Conservation (phyloP, 2,797 vertebrate species). For the Myotis planiceps region DNA sequence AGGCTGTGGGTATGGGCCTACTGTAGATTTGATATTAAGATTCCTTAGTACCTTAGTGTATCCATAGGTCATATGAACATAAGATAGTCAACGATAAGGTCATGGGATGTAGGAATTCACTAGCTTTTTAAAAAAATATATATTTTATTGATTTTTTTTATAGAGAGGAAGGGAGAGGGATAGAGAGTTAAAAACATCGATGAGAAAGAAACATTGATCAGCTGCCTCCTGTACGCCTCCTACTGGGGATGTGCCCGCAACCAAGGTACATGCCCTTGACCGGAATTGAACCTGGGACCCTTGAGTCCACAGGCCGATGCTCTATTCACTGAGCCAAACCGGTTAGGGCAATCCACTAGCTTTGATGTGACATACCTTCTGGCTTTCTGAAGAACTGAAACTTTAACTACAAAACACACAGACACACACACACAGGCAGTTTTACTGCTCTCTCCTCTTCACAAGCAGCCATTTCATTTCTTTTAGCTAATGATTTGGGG, state of each 20-base stretch:
- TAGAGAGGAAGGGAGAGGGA: too few species aligned
- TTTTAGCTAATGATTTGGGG: not conserved
- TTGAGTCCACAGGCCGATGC: too few species aligned
- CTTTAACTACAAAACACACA: not conserved
- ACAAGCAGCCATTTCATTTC: not conserved
- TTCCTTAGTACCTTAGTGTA: not conserved
- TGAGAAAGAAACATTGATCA: too few species aligned
- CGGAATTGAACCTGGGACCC: too few species aligned
- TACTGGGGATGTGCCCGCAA: too few species aligned
- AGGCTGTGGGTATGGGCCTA: not conserved
- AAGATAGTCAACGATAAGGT: not conserved
- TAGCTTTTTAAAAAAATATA: not conserved
- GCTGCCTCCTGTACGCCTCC: too few species aligned
- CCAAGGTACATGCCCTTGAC: too few species aligned
- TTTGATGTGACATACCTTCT: not conserved
- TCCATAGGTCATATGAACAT: not conserved
- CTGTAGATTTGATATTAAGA: not conserved
- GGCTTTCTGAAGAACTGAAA: not conserved
- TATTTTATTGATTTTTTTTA: too few species aligned
- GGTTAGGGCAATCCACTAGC: not conserved
- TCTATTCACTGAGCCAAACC: too few species aligned
- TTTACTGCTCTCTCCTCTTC: not conserved
- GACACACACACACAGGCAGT: not conserved
- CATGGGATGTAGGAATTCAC: not conserved
- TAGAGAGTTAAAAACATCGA: too few species aligned